Base-by-base conservation (phyloP, 2,797 vertebrate genomes). In the Urosaurus nigricauda region DNA sequence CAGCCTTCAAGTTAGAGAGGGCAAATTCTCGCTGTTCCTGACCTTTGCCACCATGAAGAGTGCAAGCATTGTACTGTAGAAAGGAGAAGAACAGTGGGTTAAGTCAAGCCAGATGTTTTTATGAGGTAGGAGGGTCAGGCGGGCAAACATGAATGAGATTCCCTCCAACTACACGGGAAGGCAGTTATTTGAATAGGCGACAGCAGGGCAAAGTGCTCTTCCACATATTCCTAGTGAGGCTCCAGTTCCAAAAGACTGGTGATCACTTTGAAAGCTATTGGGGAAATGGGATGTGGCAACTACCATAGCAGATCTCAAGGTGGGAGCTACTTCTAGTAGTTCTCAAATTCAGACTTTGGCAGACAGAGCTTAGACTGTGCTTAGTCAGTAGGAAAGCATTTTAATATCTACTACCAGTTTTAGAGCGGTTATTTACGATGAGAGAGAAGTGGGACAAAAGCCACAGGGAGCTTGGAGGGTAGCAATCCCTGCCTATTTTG, bases 1-100 rank as follows among this genome's bases (percentile, higher is more conserved):
- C 99, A 0, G 99, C 98, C 92, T 99, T 99, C 87, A 99, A 98
- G 93, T 99, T 99, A 96, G 99, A 99, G 73, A 99, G 97, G 0
- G 99, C 99, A 60, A 99, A 99, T 95, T 99, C 99, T 90, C 99
- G 96, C 97, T 99, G 99, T 85, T 99, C 99, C 94, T 99, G 99
- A 79, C 99, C 99, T 97, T 99, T 99, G 85, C 99, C 99, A 0
- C 99, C 99, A 3, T 99, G 99, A 90, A 99, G 96, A 0, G 99
- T 99, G 94, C 99, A 99, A 87, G 99, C 98, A 2, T 99, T 99
- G 97, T 99, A 99, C 99, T 99, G 97, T 13, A 83, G 17, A 78
- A 26, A 77, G 0, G 37, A 24, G 14, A 71, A 77, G 70, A 47
- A 11, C 2, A 58, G 32, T 3, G 14, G 35, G 63, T 84, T 84